These are phyloP conservation scores for Laticauda laticaudata DNA, from an alignment of 2,113 vertebrate species.

Conservation along the genomic window DNA sequence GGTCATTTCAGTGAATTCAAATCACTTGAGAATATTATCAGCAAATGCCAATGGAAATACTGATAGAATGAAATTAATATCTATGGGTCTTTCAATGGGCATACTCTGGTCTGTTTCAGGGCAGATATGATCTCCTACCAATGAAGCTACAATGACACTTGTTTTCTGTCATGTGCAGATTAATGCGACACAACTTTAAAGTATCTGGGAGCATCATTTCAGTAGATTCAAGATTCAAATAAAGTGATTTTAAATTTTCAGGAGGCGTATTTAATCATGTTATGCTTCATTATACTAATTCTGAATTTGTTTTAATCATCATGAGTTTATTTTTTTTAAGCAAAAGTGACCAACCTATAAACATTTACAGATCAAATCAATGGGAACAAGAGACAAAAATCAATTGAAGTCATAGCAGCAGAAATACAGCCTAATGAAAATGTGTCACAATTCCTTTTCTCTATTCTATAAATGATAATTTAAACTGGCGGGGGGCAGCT, in stretches of 20 bases:
- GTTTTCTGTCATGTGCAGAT: not conserved
- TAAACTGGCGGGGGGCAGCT: not conserved
- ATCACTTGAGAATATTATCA: not conserved
- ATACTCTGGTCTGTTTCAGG: not conserved
- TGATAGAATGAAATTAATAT: not conserved
- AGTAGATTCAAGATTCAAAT: not conserved
- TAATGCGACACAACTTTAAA: not conserved
- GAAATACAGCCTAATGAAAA: not conserved
- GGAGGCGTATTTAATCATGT: not conserved
- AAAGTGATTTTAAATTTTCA: not conserved
- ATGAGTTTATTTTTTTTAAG: not conserved
- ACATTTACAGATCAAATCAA: not conserved
- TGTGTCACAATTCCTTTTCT: not conserved
- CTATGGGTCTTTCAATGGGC: not conserved
- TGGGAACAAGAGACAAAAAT: not conserved
- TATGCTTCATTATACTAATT: not conserved
- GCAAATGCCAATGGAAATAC: not conserved
- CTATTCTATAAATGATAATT: not conserved
- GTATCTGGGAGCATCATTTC: not conserved
- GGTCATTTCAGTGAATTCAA: not conserved
- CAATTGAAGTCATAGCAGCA: not conserved
- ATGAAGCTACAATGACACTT: not conserved
- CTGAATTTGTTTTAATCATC: not conserved
- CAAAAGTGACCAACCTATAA: not conserved
- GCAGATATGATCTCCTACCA: not conserved